Base-by-base conservation (phyloP, 2,888 invertebrate genomes). In the Lithophane socia region DNA sequence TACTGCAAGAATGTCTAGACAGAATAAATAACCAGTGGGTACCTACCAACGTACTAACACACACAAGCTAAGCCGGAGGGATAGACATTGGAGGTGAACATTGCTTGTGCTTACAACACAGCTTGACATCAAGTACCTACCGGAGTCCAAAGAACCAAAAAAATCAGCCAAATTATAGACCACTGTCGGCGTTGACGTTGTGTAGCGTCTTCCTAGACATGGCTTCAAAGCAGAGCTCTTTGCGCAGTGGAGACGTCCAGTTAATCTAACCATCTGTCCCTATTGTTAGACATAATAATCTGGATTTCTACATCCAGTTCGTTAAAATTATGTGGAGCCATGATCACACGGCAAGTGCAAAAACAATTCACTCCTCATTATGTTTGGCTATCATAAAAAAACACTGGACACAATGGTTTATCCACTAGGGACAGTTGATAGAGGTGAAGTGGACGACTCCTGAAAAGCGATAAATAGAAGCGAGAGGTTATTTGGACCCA, bases 41-140 rank as follows among this genome's bases (percentile, higher is more conserved):
- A 89, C 86, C 87, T 88, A 87, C 91, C 91, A 91, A 86, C 86
- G 88, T 90, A 88, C 90, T 91, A 90, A 90, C 80, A 93, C 92
- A 94, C 92, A 94, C 87, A 96, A 96, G 95, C 96, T 92, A 96
- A 95, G 96, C 95, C 90, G 92, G 91, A 91, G 90, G 91, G 87
- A 88, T 85, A 90, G 89, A 85, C 87, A 90, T 90, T 87, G 89
- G 88, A 91, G 91, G 90, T 90, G 87, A 93, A 94, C 92, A 95
- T 94, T 90, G 93, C 93, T 91, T 91, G 93, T 94, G 94, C 92
- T 91, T 89, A 92, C 94, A 92, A 93, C 90, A 93, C 88, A 90
- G 90, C 90, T 91, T 86, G 92, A 95, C 95, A 95, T 92, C 91
- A 89, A 89, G 85, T 85, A 89, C 93, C 91, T 86, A 89, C 93